Base-by-base conservation (phyloP, 2,113 vertebrate species). In the Lontra canadensis region DNA sequence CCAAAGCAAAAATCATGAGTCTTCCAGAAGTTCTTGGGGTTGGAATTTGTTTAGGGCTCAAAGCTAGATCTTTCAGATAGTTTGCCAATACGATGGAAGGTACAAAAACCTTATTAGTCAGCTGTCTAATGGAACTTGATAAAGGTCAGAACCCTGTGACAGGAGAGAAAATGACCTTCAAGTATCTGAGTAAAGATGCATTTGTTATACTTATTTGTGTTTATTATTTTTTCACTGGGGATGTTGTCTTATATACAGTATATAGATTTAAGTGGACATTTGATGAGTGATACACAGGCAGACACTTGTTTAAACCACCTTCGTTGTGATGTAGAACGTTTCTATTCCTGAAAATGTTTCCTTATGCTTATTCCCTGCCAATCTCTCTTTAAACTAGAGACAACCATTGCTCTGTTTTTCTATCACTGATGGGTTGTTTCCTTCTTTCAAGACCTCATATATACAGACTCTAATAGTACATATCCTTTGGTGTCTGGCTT, bases 1-100 rank as follows among this genome's bases (percentile, higher is more conserved):
- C 83, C 26, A 83, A 95, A 82, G 10, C 18, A 90, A 65, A 97
- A 96, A 23, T 57, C 34, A 84, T n/a, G 59, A 89, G 8, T 92
- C 26, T 90, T 2, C 4, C 12, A 34, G 61, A 90, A 88, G 6
- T n/a, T 81, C 42, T 88, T 39, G 23, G 47, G 10, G 20, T 21
- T 87, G 71, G 21, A 74, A 61, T 81, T 83, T 88, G 26, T 20
- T 36, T 59, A 57, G 4, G 14, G 8, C 2, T 14, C 29, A 92
- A 31, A n/a, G 0, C 36, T 49, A 94, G 29, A 42, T 71, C 21
- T 85, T 87, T 59, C 1, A 76, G 39, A 52, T 17, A 73, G 31
- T 88, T 31, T 44, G 20, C 39, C 61, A 52, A 4, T 57, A 65
- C 81, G 25, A n/a, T 79, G 44, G 47, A 36, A 80, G 15, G 15